Percentiles rank a stretch among this genome's conserved stretches.
These are phyloP conservation scores for Bucco capensis DNA, from an alignment of 2,113 vertebrate species.

Conservation along the genomic window DNA sequence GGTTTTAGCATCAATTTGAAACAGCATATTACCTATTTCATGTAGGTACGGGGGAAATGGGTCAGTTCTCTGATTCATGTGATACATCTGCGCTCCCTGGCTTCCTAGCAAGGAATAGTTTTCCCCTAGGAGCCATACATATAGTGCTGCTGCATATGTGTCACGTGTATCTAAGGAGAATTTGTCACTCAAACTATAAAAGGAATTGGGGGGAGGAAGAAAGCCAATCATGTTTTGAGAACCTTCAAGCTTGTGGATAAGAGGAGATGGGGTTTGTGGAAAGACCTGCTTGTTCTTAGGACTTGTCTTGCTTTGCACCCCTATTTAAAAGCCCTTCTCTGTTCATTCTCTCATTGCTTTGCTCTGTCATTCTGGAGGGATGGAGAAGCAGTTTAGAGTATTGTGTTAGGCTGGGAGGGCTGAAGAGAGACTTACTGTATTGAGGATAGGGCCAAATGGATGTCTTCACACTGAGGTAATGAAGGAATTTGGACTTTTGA, in stretches of 20 bases:
- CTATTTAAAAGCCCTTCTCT: conserved; percentile 8
- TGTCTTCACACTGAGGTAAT: background rate
- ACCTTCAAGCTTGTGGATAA: background rate
- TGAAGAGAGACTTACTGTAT: background rate
- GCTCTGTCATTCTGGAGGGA: background rate
- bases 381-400: background rate
- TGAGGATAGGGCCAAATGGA: background rate
- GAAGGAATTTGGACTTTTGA: background rate
- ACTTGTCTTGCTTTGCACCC: conserved; percentile 15
- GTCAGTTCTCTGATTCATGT: background rate
- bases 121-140: background rate
- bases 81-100: background rate
- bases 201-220: background rate
- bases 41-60: background rate
- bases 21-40: background rate
- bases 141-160: background rate
- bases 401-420: background rate
- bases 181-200: background rate
- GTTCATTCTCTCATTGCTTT: conserved; percentile 46
- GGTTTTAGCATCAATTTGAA: background rate
- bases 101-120: background rate
- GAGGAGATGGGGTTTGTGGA: background rate
- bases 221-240: background rate
- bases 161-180: background rate
- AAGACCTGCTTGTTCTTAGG: background rate